Base-by-base conservation (phyloP, 2,113 vertebrate genomes). In the Oreochromis aureus region DNA sequence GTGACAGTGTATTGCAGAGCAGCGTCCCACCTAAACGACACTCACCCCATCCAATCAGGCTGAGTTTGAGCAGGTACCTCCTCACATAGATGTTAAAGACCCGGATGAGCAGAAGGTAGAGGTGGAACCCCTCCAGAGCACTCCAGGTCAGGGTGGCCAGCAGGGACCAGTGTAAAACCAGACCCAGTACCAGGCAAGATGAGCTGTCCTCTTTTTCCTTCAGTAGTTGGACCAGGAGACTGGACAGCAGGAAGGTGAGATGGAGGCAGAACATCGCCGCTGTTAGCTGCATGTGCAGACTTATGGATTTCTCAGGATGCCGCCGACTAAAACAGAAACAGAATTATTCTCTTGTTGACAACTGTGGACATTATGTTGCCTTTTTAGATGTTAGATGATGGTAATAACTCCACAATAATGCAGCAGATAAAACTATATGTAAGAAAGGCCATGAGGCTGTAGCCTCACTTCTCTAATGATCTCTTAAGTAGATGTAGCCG, bases 221-320 rank as follows among this genome's bases (percentile, higher is more conserved):
- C 3, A 69, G 7, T 1, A 61, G 27, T 58, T 73, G 39, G 0
- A 81, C 24, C 5, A 87, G 86, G 32, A 91, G 63, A 3, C 89
- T 46, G 13, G 86, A 94, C 87, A 97, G 39, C 90, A 98, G 90
- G 95, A 97, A 98, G 90, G 86, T 84, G 10, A 97, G 44, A 32
- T 98, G 98, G 92, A 98, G 96, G 88, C 97, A 96, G 48, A 98
- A n/a, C 86, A 98, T 80, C 5, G 97, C 97, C 22, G 55, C 44
- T 2, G 96, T 87, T 2, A 98, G 94, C 19, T 98, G 95, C 79
- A 97, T 1, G 1, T 98, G 98, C 82, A 97, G 92, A 44, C 93
- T 34, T 4, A 96, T 78, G 19, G 94, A 91, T 3, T 97, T 95
- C 69, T 98, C 96, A 0, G 95, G 88, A 76, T 96, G 92, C 44